Evolutionary conservation across 2,797 vertebrate genomes (phyloP).

Genomic region (Micromesistius poutassou): DNA sequence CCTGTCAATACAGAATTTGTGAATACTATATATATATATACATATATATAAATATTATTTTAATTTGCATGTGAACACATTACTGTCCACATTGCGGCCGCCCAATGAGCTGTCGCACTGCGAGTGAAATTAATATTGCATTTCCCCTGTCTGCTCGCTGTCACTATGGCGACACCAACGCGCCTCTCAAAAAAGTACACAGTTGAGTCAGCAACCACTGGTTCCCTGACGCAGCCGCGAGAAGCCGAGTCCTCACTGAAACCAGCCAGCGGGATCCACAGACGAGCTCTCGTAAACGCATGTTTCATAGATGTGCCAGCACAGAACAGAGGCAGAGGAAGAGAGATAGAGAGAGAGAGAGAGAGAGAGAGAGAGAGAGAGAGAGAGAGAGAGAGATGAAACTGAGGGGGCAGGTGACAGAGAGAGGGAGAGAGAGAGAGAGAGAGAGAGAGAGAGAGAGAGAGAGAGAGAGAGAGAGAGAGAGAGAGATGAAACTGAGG

Average conservation of each 20-base stretch:
- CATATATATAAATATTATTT: neutral
- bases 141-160: neutral
- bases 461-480: neutral
- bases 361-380: conserved; percentile 21
- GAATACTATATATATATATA: no score
- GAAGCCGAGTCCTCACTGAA: conserved; percentile 21
- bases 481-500: neutral
- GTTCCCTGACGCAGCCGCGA: conserved; percentile 18
- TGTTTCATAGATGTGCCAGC: conserved; percentile 48
- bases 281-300: conserved; percentile 41
- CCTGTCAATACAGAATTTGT: no score
- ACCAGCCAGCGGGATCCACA: conserved; percentile 11
- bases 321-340: conserved; percentile 9
- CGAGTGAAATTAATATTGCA: neutral
- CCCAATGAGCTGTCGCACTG: neutral
- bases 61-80: neutral
- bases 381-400: conserved; percentile 29
- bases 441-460: conserved; percentile 27
- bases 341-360: neutral
- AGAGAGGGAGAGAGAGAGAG: conserved; percentile 26
- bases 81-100: neutral
- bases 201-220: conserved; percentile 35
- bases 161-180: conserved; percentile 13
- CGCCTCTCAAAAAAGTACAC: conserved; percentile 9
- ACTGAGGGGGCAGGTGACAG: neutral